A percentile compares a stretch with the other conserved stretches of the same genome.
These are phyloP conservation scores for Standfussiana lucernea DNA, from an alignment of 2,888 invertebrate genomes.

Conservation along the genomic window DNA sequence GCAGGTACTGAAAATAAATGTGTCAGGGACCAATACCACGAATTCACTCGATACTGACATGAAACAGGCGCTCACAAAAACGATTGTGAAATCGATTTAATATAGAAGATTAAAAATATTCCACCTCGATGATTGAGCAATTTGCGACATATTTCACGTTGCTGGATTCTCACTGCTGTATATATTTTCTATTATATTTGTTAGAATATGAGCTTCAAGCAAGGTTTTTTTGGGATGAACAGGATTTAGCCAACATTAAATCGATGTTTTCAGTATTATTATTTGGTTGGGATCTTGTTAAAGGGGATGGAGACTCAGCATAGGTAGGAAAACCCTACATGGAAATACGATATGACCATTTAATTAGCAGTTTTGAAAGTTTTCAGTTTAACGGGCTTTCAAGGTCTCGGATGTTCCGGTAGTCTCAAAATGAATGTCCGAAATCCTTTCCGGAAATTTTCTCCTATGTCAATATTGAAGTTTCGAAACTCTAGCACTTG, in stretches of 20 bases:
- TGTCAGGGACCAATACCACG: constrained; percentile 54
- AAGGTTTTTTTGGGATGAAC: not conserved
- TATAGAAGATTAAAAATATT: constrained; percentile 71
- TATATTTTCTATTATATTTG: constrained; percentile 2
- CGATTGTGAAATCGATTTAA: constrained; percentile 72
- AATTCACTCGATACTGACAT: constrained; percentile 60
- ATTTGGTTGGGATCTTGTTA: not conserved
- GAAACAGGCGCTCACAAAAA: constrained; percentile 69
- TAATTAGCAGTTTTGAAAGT: not conserved
- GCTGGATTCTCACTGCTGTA: not conserved
- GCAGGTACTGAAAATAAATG: constrained; percentile 41
- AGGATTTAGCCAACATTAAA: not conserved
- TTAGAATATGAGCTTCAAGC: not conserved
- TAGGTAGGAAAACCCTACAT: not conserved
- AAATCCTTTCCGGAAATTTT: not conserved
- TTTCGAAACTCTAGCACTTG: not conserved
- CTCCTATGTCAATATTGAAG: not conserved
- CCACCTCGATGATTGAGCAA: constrained; percentile 67
- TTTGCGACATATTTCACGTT: constrained; percentile 67
- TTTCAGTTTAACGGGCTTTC: not conserved
- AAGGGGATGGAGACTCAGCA: not conserved
- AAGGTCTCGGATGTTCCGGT: not conserved
- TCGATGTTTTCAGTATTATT: not conserved
- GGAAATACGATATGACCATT: not conserved
- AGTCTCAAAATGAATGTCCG: not conserved